These are phyloP conservation scores for Dendrophyllia cribrosa DNA, from an alignment of 64 coral and sea anemone species.

Conservation along the genomic window DNA sequence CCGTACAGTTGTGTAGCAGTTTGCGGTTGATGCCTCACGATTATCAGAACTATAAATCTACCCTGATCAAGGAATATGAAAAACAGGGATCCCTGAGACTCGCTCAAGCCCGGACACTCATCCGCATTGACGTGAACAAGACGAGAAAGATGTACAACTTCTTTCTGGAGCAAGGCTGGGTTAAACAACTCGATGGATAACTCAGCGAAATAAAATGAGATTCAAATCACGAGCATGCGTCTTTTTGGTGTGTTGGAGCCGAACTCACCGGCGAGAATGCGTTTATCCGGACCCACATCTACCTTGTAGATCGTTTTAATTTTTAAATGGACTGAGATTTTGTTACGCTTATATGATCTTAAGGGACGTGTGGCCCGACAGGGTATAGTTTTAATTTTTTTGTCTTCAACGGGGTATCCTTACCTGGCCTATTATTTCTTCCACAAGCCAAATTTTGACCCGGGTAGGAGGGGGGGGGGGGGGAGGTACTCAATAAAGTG, in stretches of 20 bases:
- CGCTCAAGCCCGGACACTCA: constrained; percentile 85
- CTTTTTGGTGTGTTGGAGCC: neutral
- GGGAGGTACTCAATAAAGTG: too few species aligned
- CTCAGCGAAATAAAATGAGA: neutral
- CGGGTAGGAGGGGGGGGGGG: too few species aligned
- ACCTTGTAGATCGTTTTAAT: too few species aligned
- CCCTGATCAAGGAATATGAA: constrained; percentile 86
- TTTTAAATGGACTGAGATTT: too few species aligned
- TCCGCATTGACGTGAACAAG: constrained; percentile 99
- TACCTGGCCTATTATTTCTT: too few species aligned
- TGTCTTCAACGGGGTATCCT: too few species aligned
- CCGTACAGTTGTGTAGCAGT: constrained; percentile 76
- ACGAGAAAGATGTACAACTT: constrained; percentile 99
- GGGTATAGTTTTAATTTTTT: too few species aligned
- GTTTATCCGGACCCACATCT: too few species aligned
- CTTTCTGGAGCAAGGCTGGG: constrained; percentile 88
- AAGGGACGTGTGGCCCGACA: too few species aligned
- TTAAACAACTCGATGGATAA: constrained; percentile 80
- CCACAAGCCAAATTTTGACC: too few species aligned
- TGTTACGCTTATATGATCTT: too few species aligned
- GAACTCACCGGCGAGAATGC: too few species aligned
- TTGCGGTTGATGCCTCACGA: constrained; percentile 85
- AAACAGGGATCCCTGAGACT: constrained; percentile 81
- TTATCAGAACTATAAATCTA: constrained; percentile 85
- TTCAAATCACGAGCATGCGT: neutral